Evolutionary conservation across 2,113 vertebrate species (phyloP).

Genomic region (Ctenomys sociabilis): DNA sequence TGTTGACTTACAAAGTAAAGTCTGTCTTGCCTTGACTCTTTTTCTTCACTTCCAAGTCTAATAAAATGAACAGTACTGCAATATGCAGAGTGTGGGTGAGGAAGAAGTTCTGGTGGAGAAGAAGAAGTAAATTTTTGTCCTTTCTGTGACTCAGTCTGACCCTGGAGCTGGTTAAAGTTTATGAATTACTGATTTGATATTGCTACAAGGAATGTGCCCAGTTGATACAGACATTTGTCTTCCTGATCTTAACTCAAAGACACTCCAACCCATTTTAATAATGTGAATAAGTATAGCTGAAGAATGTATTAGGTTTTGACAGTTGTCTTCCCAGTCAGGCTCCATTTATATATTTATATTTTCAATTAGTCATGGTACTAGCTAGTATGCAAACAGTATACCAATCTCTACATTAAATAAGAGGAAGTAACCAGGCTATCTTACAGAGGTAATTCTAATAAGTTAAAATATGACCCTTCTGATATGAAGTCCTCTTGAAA

Average conservation of each 20-base stretch:
- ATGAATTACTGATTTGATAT: background rate
- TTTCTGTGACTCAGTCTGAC: constrained; percentile 18
- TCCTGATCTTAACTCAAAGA: constrained; percentile 38
- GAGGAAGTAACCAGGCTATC: background rate
- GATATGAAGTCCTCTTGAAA: background rate
- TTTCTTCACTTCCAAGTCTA: background rate
- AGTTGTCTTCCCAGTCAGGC: background rate
- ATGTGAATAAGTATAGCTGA: background rate
- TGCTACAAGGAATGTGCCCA: constrained; percentile 39
- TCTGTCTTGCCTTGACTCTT: background rate
- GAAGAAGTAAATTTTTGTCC: background rate
- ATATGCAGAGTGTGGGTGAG: background rate
- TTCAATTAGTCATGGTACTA: background rate
- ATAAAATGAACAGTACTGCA: constrained; percentile 11
- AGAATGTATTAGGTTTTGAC: constrained; percentile 10
- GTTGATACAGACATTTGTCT: background rate
- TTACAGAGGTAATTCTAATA: background rate
- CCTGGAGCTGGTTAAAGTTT: constrained; percentile 24
- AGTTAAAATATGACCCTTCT: background rate
- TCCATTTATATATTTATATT: constrained; percentile 35
- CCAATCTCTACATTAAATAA: constrained; percentile 22
- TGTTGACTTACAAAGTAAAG: constrained; percentile 16
- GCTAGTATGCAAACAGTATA: background rate
- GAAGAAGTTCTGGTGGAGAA: background rate
- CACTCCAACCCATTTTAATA: background rate